Evolutionary conservation across 2,888 invertebrate genomes (phyloP).

Genomic region (Choristoneura rosaceana): DNA sequence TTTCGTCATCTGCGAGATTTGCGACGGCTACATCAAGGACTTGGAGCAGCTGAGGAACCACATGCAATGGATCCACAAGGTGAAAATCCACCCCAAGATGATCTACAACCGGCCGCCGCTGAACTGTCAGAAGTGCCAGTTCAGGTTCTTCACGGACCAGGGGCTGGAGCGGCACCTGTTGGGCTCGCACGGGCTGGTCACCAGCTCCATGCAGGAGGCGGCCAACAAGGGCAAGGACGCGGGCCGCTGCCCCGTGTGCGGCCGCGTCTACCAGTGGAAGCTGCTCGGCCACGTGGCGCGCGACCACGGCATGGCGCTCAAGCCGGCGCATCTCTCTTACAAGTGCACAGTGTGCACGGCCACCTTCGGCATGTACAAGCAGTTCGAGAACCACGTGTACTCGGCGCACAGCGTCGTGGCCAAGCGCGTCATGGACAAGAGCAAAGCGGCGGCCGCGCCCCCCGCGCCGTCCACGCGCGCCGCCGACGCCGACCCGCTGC

Average conservation of each 20-base stretch:
- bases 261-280: constrained; percentile 93
- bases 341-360: constrained; percentile 98
- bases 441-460: constrained; percentile 71
- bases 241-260: constrained; percentile 97
- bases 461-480: constrained; percentile 57
- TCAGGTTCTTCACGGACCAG: constrained; percentile 98
- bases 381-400: constrained; percentile 97
- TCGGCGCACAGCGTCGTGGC: constrained; percentile 97
- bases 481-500: constrained; percentile 85
- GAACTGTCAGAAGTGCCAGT: constrained; percentile 98
- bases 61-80: constrained; percentile 99
- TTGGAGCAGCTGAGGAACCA: constrained; percentile 97
- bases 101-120: constrained; percentile 97
- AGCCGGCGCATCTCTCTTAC: constrained; percentile 96
- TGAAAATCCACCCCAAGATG: constrained; percentile 98
- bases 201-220: constrained; percentile 98
- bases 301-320: constrained; percentile 96
- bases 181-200: constrained; percentile 97
- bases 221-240: constrained; percentile 98
- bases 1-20: constrained; percentile 98
- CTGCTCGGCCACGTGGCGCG: constrained; percentile 96
- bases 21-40: constrained; percentile 98
- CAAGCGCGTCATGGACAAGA: constrained; percentile 93
- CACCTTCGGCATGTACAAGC: constrained; percentile 98
- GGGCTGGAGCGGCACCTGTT: constrained; percentile 97